Evolutionary conservation across 2,888 invertebrate genomes (phyloP).

Genomic region (Mimumesa dahlbomi): DNA sequence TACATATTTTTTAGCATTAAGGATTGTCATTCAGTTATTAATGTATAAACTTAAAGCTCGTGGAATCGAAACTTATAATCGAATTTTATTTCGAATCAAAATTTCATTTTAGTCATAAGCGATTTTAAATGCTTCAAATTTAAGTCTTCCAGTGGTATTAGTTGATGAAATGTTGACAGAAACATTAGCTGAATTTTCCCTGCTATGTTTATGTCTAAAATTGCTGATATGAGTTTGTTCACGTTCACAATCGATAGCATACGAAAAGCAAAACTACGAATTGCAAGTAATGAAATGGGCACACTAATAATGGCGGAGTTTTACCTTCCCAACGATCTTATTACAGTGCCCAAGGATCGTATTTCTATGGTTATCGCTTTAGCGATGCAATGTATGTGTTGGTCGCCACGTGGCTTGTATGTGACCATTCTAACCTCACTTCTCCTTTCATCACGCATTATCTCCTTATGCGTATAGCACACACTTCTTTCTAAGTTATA

Average conservation of each 20-base stretch:
- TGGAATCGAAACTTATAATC: no score
- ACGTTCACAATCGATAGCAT: neutral
- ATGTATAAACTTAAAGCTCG: no score
- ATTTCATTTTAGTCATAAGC: no score
- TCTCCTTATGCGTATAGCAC: neutral
- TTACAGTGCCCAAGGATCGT: slow-evolving; percentile 6
- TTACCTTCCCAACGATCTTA: slow-evolving; percentile 18
- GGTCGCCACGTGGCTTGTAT: slow-evolving; percentile 54
- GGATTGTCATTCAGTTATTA: no score
- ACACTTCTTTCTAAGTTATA: neutral
- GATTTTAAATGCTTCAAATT: no score
- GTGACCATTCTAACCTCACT: slow-evolving; percentile 46
- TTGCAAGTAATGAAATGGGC: neutral
- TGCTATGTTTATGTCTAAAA: no score
- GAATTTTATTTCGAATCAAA: no score
- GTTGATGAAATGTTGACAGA: no score
- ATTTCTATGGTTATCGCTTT: slow-evolving; percentile 38
- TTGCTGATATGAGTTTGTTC: no score
- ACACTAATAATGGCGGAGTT: neutral
- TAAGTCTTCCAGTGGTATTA: no score
- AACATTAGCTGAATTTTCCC: no score
- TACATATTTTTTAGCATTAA: no score
- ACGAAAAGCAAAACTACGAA: neutral
- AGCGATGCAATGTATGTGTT: slow-evolving; percentile 10
- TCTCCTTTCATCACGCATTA: slow-evolving; percentile 32